Percentiles rank a stretch among this genome's conserved stretches.
phyloP scores from a whole-genome alignment of 2,113 vertebrate species.

The Hystrix brachyura region DNA sequence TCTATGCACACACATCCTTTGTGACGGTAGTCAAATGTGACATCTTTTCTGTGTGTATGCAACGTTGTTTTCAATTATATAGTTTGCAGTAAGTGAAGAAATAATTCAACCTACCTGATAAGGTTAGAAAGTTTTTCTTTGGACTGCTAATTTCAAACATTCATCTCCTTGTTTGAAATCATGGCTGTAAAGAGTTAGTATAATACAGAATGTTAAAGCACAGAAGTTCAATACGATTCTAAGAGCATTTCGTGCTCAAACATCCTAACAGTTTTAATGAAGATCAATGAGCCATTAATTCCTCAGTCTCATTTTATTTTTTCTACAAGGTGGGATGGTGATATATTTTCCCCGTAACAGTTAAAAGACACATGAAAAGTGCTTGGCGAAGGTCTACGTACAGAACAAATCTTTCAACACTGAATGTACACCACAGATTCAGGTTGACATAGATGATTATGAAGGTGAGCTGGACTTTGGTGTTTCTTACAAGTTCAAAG shows the following conservation, averaged over 20 bases:
- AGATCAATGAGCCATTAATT: slow-evolving; percentile 75
- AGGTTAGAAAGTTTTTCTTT: slow-evolving; percentile 58
- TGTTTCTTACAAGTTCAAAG: neutral
- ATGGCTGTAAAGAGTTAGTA: slow-evolving; percentile 54
- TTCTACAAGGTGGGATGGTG: neutral
- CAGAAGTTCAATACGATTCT: slow-evolving; percentile 73
- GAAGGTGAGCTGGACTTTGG: neutral
- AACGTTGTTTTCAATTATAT: slow-evolving; percentile 27
- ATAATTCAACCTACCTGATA: slow-evolving; percentile 65
- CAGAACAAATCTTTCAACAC: neutral
- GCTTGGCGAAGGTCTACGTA: slow-evolving; percentile 17
- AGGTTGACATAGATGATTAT: neutral
- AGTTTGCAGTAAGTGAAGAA: slow-evolving; percentile 29
- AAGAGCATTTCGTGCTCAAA: slow-evolving; percentile 65
- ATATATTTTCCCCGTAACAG: neutral
- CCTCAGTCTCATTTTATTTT: slow-evolving; percentile 68
- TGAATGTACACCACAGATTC: neutral
- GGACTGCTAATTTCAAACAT: slow-evolving; percentile 62
- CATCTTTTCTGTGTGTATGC: neutral
- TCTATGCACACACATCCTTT: neutral
- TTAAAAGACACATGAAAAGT: neutral
- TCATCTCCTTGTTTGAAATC: slow-evolving; percentile 47
- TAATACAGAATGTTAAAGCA: slow-evolving; percentile 68
- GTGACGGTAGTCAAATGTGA: neutral
- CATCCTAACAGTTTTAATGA: slow-evolving; percentile 75